Conservation (phyloP, 2,113 vertebrate species). For the Pleuronectes platessa region DNA sequence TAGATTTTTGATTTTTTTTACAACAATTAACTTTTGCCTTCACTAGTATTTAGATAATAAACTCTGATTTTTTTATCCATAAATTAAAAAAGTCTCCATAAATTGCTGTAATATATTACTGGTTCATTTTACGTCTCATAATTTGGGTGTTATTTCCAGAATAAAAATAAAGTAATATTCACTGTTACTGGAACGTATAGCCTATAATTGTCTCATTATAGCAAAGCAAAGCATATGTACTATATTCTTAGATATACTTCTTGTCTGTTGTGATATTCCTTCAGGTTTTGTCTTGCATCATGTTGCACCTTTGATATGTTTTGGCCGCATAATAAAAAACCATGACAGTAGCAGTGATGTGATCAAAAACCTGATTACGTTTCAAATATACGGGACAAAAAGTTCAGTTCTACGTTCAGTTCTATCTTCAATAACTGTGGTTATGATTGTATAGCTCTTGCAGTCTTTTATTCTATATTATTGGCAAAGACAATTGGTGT, state of each 20-base stretch:
- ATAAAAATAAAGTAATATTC: background rate
- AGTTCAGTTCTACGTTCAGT: background rate
- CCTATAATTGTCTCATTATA: background rate
- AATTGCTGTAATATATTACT: no score
- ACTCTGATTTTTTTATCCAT: no score
- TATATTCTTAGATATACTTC: no score
- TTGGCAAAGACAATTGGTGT: constrained; percentile 40
- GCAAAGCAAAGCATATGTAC: no score
- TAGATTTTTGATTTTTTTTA: no score
- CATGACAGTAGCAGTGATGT: background rate
- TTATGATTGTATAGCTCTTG: constrained; percentile 23
- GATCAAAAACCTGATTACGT: constrained; percentile 1
- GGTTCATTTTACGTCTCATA: background rate
- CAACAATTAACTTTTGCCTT: no score
- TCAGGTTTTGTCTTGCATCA: constrained; percentile 3
- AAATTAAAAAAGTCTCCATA: no score
- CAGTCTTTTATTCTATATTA: constrained; percentile 32
- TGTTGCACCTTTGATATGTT: constrained; percentile 4
- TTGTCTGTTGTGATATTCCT: background rate
- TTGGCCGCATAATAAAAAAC: constrained; percentile 6
- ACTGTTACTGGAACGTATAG: background rate
- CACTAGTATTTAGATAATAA: no score
- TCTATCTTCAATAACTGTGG: background rate
- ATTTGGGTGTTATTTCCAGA: background rate
- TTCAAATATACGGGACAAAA: constrained; percentile 3